These are phyloP conservation scores for Thalassaphorura encarpata DNA, from an alignment of 1,140 invertebrate species.

Conservation along the genomic window DNA sequence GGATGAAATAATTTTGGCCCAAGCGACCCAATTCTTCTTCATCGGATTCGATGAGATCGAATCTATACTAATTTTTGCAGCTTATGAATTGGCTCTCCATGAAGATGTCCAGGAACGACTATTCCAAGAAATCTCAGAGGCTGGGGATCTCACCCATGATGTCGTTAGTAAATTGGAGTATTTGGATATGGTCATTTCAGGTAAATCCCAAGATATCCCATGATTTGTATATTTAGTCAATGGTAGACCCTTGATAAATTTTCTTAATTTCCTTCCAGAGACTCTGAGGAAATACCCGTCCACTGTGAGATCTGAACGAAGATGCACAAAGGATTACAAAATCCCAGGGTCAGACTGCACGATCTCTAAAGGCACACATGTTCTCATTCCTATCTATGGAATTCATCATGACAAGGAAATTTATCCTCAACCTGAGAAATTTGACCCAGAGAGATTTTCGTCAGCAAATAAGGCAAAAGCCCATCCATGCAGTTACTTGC, in stretches of 20 bases:
- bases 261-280: conserved; percentile 8
- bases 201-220: too few relatives aligned
- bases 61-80: conserved; percentile 25
- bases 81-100: conserved; percentile 35
- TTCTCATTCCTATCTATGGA: conserved; percentile 9
- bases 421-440: conserved; percentile 47
- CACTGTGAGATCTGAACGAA: not conserved
- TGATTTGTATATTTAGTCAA: not conserved
- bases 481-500: conserved; percentile 43
- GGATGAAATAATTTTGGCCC: conserved; percentile 12
- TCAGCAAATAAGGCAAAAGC: conserved; percentile 38
- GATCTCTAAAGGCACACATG: conserved; percentile 6
- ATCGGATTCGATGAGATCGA: conserved; percentile 61
- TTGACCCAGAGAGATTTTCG: conserved; percentile 46
- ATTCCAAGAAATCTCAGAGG: conserved; percentile 36
- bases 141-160: conserved; percentile 45
- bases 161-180: conserved; percentile 50
- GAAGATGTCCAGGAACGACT: conserved; percentile 40
- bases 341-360: conserved; percentile 12
- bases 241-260: not conserved
- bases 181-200: conserved; percentile 50
- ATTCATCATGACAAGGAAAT: conserved; percentile 43
- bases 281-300: conserved; percentile 13
- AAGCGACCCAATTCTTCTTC: conserved; percentile 48
- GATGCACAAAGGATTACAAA: conserved; percentile 14